Conservation (phyloP, 1,140 invertebrate genomes). For the Zaprionus ghesquierei region DNA sequence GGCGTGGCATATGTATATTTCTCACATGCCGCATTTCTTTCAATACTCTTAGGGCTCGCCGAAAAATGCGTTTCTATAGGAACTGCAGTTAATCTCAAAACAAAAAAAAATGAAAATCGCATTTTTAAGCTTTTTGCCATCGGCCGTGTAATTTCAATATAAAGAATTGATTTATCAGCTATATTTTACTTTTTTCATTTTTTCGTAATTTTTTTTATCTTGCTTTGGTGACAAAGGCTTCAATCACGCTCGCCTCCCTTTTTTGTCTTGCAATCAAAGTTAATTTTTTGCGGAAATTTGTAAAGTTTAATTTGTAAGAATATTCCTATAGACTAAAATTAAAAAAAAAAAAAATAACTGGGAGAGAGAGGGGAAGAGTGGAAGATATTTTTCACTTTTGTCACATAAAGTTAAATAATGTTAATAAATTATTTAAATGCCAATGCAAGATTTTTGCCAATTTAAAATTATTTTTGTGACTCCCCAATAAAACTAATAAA, state of each 20-base stretch:
- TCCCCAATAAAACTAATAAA: no score
- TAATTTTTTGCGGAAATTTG: not conserved
- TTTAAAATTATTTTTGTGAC: no score
- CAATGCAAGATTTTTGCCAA: no score
- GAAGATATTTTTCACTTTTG: no score
- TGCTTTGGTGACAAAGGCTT: not conserved
- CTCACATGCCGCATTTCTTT: constrained; percentile 1
- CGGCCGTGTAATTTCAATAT: not conserved
- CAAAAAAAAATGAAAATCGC: not conserved
- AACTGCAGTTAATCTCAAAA: constrained; percentile 13
- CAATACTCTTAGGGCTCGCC: constrained; percentile 1
- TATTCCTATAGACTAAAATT: not conserved
- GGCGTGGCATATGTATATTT: constrained; percentile 6
- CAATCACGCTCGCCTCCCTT: not conserved
- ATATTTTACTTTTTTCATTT: not conserved
- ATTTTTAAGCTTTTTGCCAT: not conserved
- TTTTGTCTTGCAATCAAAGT: not conserved
- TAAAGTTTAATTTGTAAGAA: not conserved
- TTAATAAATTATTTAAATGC: no score
- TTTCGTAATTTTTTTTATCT: not conserved
- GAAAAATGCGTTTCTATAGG: not conserved
- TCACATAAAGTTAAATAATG: no score
- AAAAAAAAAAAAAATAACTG: no score
- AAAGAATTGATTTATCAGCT: not conserved
- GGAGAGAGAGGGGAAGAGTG: no score